These are phyloP conservation scores for Byasa hedistus DNA, from an alignment of 2,888 invertebrate genomes.

Conservation along the genomic window DNA sequence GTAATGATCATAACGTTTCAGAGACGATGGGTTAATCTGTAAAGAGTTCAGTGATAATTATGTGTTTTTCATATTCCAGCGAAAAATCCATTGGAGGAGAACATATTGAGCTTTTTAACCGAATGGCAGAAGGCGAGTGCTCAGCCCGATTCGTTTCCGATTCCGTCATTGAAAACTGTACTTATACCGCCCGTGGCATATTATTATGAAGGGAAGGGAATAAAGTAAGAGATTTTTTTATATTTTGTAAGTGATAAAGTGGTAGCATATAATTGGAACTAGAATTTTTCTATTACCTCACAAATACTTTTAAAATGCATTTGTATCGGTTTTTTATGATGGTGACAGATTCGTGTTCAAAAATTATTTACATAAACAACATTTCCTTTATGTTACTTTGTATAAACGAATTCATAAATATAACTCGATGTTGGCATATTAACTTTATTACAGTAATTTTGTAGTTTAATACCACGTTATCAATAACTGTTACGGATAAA, in stretches of 20 bases:
- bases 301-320: no score
- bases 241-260: not conserved
- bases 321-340: no score
- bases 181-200: conserved; percentile 25
- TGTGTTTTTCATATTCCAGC: conserved; percentile 15
- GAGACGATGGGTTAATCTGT: not conserved
- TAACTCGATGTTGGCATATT: no score
- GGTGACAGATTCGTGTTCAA: no score
- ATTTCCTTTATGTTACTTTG: no score
- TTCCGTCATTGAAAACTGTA: conserved; percentile 20
- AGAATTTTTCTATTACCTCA: no score
- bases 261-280: no score
- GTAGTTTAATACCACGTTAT: no score
- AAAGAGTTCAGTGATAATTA: not conserved
- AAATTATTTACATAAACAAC: no score
- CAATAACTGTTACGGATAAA: no score
- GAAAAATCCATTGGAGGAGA: conserved; percentile 22
- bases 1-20: not conserved
- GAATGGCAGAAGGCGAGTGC: conserved; percentile 14
- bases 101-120: conserved; percentile 22
- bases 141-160: conserved; percentile 12
- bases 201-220: conserved; percentile 24
- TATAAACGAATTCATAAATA: no score
- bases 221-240: conserved; percentile 14
- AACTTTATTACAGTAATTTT: no score